Base-by-base conservation (phyloP, 2,113 vertebrate species). In the Neodontobutis hainanensis region DNA sequence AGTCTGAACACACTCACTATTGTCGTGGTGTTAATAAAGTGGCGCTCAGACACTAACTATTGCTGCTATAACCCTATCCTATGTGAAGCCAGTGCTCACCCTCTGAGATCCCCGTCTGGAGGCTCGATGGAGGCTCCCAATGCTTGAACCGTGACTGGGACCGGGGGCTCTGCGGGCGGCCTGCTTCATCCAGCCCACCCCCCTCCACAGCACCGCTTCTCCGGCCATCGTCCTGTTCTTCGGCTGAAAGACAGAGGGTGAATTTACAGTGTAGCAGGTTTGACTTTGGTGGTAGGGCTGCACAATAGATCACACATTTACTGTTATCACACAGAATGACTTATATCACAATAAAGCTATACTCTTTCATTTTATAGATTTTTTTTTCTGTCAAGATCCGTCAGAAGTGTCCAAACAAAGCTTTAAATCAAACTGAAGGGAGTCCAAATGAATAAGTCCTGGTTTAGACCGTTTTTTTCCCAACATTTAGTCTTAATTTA, bases 201-300 rank as follows among this genome's bases (percentile, higher is more conserved):
- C 78, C 57, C 82, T 84, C 82, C 82, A 69, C 27, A 90, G 65
- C 55, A 89, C 75, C 5, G 40, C 36, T 60, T 92, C 89, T 4
- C 82, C 84, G 3, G 85, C 67, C 90, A 92, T 89, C 65, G 10
- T 19, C 19, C 15, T 34, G 6, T 6, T 7, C 10, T 19, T 19
- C 9, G 8, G 15, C 48, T 50, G 27, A 52, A 52, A 52, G 10
- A 32, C 27, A 52, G 5, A 8, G 2, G 8, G 1, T 35, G 27
- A 35, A 14, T 2, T 35, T 14, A 7, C 14, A 53, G 19, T 36
- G 2, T 11, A 12, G 19, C 0, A 34, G 51, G 19, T 27, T 27
- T 27, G 19, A 27, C 3, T 27, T 40, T 40, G 8, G 8, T 6
- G 38, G 5, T 40, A 40, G 38, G 38, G 38, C 38, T 40, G 38